Evolutionary conservation across 2,797 vertebrate genomes (phyloP).

Genomic region (Macroramphosus scolopax): DNA sequence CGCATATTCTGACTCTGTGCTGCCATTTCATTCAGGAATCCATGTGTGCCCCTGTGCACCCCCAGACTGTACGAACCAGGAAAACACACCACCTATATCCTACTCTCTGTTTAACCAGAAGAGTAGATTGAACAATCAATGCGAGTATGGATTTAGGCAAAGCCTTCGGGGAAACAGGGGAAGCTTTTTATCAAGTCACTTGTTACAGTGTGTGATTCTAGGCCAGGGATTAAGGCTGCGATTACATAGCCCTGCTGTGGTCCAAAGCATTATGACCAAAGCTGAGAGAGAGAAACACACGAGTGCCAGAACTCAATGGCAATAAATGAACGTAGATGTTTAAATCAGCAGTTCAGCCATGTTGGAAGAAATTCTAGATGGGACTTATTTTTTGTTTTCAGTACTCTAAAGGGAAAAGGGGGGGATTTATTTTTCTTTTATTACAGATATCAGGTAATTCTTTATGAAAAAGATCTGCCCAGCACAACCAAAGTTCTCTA

Average conservation of each 20-base stretch:
- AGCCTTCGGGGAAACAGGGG: constrained; percentile 52
- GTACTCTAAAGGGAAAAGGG: no score
- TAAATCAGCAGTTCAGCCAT: no score
- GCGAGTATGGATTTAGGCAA: constrained; percentile 52
- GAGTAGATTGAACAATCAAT: constrained; percentile 56
- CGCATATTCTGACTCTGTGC: constrained; percentile 33
- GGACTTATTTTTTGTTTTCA: no score
- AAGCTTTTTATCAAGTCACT: constrained; percentile 53
- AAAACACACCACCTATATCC: constrained; percentile 42
- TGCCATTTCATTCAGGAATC: constrained; percentile 44
- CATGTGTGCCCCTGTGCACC: constrained; percentile 24
- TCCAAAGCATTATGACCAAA: constrained; percentile 61
- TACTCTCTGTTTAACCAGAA: constrained; percentile 45
- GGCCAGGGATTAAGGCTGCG: constrained; percentile 56
- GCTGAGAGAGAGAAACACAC: constrained; percentile 17
- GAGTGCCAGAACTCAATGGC: no score
- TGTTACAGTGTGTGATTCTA: constrained; percentile 58
- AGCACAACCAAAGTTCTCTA: neutral
- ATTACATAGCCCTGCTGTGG: constrained; percentile 67
- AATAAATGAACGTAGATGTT: no score
- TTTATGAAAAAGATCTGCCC: no score
- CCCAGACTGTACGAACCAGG: constrained; percentile 14
- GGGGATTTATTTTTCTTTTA: no score
- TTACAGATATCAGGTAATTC: no score
- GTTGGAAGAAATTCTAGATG: no score